phyloP scores from a whole-genome alignment of 2,797 vertebrate species.

The Myripristis murdjan region DNA sequence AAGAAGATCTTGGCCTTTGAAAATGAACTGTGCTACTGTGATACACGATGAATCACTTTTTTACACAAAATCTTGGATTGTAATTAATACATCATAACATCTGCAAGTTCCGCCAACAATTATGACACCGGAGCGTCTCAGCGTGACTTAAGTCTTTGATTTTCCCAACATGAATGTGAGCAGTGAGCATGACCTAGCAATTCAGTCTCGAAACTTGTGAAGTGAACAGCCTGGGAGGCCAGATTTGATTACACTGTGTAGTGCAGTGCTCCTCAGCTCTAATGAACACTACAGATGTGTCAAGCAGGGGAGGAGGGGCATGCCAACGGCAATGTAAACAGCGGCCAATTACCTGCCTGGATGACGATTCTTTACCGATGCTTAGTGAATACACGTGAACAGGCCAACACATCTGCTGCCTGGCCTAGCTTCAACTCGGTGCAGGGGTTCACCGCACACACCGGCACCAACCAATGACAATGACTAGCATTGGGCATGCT shows the following conservation, averaged over 20 bases:
- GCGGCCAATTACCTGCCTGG: conserved; percentile 84
- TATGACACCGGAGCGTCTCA: not conserved
- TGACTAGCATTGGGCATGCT: conserved; percentile 14
- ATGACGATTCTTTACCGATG: conserved; percentile 72
- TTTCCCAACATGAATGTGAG: conserved; percentile 32
- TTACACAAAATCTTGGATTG: not conserved
- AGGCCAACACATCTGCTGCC: conserved; percentile 61
- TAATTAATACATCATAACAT: not conserved
- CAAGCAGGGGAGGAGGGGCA: conserved; percentile 61
- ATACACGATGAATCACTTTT: not conserved
- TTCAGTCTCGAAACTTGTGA: conserved; percentile 40
- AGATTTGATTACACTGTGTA: conserved; percentile 62
- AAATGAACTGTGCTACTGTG: not conserved
- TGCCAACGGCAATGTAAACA: conserved; percentile 78
- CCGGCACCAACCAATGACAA: conserved; percentile 8
- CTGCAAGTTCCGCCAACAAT: conserved; percentile 7
- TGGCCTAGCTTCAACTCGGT: conserved; percentile 11
- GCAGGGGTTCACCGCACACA: conserved; percentile 25
- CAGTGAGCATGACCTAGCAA: conserved; percentile 14
- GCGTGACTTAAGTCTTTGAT: conserved; percentile 23
- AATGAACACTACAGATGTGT: conserved; percentile 85
- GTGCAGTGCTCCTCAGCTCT: conserved; percentile 62
- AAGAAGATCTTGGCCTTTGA: not conserved
- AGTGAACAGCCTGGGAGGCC: conserved; percentile 62
- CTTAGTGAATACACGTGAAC: conserved; percentile 60